phyloP scores from a whole-genome alignment of 2,888 invertebrate genomes.

The Saturnia japonica region DNA sequence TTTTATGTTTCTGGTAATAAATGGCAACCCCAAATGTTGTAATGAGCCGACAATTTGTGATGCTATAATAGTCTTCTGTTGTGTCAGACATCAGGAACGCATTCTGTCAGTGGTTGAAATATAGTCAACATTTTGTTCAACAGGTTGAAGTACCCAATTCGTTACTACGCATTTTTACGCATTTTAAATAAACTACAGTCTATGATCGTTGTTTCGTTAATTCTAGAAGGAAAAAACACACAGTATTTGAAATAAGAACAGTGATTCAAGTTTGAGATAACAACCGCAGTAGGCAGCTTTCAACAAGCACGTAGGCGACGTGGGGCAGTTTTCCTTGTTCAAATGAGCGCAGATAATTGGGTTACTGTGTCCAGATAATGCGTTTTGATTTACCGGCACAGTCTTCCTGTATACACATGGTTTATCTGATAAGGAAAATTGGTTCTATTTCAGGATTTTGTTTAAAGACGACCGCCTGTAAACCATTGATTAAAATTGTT shows the following conservation, averaged over 20 bases:
- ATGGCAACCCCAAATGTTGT: too few species aligned
- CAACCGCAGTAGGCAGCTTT: not conserved
- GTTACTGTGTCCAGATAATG: slow-evolving; percentile 5
- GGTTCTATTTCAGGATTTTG: not conserved
- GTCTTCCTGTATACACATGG: not conserved
- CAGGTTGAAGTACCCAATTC: too few species aligned
- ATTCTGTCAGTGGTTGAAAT: too few species aligned
- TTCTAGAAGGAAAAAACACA: not conserved
- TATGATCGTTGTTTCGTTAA: too few species aligned
- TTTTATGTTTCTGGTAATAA: too few species aligned
- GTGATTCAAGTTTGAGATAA: not conserved
- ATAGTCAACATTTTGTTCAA: too few species aligned
- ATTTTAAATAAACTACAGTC: too few species aligned
- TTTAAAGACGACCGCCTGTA: not conserved
- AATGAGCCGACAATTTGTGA: too few species aligned
- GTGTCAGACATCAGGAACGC: too few species aligned
- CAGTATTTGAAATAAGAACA: not conserved
- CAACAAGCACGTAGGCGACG: not conserved
- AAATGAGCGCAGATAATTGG: not conserved
- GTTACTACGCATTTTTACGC: too few species aligned
- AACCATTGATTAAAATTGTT: not conserved
- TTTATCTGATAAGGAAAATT: not conserved
- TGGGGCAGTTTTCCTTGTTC: slow-evolving; percentile 8
- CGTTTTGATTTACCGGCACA: slow-evolving; percentile 5
- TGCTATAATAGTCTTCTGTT: too few species aligned